Conservation (phyloP, 2,797 vertebrate species). For the Yasuhikotakia modesta region DNA sequence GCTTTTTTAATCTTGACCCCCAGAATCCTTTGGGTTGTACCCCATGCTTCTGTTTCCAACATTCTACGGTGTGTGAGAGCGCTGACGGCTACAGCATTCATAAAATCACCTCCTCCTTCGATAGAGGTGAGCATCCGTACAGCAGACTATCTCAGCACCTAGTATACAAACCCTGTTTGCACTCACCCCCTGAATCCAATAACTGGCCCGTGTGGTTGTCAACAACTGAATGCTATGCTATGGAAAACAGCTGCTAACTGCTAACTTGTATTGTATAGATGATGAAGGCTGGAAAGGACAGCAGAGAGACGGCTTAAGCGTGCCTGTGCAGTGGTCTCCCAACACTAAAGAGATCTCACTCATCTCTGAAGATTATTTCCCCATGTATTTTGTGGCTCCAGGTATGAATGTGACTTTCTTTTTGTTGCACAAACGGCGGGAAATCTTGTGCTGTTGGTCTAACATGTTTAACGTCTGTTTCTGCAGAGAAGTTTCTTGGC, state of each 20-base stretch:
- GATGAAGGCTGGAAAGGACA: constrained; percentile 87
- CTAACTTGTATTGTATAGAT: constrained; percentile 69
- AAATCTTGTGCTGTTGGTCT: background rate
- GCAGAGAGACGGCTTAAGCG: constrained; percentile 82
- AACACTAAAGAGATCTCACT: constrained; percentile 85
- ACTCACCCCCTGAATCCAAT: background rate
- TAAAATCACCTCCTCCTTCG: constrained; percentile 81
- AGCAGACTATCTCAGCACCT: background rate
- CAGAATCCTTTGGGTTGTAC: constrained; percentile 88
- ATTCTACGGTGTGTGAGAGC: constrained; percentile 90
- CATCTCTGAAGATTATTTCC: constrained; percentile 90
- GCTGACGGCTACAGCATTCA: constrained; percentile 83
- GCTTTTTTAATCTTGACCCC: constrained; percentile 90
- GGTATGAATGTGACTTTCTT: constrained; percentile 60
- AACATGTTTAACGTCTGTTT: background rate
- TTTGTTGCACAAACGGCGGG: background rate
- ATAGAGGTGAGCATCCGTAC: constrained; percentile 73
- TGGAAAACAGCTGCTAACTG: background rate
- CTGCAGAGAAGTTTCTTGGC: constrained; percentile 87
- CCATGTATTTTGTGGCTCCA: constrained; percentile 91
- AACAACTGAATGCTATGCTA: background rate
- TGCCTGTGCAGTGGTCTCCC: constrained; percentile 81
- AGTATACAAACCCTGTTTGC: background rate
- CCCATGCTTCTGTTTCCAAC: constrained; percentile 94
- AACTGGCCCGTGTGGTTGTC: background rate